Base-by-base conservation (phyloP, 92 coral and sea anemone genomes). In the Siderastrea radians region DNA sequence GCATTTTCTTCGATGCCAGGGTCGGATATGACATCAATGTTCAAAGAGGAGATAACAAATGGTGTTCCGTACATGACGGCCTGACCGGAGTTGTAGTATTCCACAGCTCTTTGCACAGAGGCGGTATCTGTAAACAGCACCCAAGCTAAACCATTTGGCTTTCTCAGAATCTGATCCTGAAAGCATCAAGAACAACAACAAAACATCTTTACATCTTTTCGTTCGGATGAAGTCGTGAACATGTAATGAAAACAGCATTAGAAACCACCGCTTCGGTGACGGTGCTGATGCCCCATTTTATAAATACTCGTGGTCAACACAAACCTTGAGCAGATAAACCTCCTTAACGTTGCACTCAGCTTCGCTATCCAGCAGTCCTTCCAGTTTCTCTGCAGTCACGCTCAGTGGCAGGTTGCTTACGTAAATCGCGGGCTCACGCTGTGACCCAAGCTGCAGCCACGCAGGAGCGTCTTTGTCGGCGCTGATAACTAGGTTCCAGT, bases 71-170 rank as follows among this genome's bases (percentile, higher is more conserved):
- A 92, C 84, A 86, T 85, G 71, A 89, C 68, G 16, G 95, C 95
- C 89, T 93, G 93, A 54, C 93, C 95, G 7, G 95, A 86, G 79
- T 89, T 55, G 70, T 93, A 93, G 58, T 80, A 93, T 6, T 93
- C 87, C 86, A 89, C 71, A 19, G 93, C 93, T 19, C 64, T 90
- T 44, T 61, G 86, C 15, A 93, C 93, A 8, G 95, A 93, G 16
- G 15, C 83, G 26, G 80, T 85, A 75, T 93, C 95, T 0, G 84
- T 71, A 72, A 93, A 93, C 59, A 93, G 59, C 76, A 86, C 93
- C 95, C 95, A 93, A 38, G 93, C 95, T 67, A 93, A 83, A 38
- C 95, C 95, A 70, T 89, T 93, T 13, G 95, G 95, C 17, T 93
- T 93, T 79, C 95, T 90, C 17, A 93, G 79, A 74, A 93, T 89